phyloP scores from a whole-genome alignment of 2,113 vertebrate genomes.

The Pluvianellus socialis region DNA sequence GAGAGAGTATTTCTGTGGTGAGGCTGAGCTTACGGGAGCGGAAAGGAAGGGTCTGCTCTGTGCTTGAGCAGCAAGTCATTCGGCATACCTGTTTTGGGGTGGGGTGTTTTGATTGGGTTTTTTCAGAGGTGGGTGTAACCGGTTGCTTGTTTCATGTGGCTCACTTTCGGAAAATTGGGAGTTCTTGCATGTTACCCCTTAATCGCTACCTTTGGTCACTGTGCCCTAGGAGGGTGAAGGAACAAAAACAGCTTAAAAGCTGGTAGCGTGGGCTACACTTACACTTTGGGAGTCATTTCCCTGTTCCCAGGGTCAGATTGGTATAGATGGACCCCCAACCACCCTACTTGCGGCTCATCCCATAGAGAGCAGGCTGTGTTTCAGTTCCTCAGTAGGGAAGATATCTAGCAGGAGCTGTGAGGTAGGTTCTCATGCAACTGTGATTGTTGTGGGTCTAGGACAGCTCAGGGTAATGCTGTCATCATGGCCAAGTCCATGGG shows the following conservation, averaged over 20 bases:
- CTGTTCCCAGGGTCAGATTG: neutral
- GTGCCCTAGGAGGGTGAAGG: neutral
- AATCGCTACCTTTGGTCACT: neutral
- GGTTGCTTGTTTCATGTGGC: neutral
- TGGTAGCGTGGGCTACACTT: neutral
- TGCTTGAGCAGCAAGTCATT: neutral
- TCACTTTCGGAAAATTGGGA: neutral
- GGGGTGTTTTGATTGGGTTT: neutral
- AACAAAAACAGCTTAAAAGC: neutral
- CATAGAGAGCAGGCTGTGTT: neutral
- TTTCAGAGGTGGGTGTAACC: neutral
- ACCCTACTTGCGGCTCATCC: neutral
- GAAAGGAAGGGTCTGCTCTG: neutral
- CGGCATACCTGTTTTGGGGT: neutral
- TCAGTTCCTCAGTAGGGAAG: neutral
- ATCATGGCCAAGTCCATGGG: neutral
- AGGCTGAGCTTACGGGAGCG: neutral
- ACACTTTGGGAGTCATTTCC: neutral
- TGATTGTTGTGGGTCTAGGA: neutral
- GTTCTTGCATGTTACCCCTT: neutral
- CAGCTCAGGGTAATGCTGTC: neutral
- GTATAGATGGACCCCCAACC: neutral
- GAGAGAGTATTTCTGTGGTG: neutral
- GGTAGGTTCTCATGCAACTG: neutral
- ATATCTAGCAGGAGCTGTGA: neutral